Percentiles rank a stretch among this genome's conserved stretches.
Evolutionary conservation across 1,140 invertebrate genomes (phyloP).

Genomic region (Sycophila sp.): DNA sequence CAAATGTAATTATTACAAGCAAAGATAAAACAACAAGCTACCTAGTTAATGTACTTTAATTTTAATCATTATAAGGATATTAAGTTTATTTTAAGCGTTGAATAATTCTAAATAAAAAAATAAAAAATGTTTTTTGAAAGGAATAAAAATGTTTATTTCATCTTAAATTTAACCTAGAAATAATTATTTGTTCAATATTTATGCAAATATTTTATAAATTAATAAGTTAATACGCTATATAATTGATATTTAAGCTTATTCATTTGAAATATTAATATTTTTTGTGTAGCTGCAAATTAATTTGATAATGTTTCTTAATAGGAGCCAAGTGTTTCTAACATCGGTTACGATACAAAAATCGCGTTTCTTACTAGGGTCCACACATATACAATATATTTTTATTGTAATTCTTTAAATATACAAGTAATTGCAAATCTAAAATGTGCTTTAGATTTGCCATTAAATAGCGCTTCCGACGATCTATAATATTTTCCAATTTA

Average conservation of each 20-base stretch:
- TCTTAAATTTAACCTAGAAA: neutral
- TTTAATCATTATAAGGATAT: neutral
- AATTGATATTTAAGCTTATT: neutral
- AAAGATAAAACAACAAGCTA: neutral
- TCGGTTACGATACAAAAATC: neutral
- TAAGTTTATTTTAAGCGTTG: too few relatives aligned
- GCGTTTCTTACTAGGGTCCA: neutral
- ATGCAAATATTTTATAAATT: neutral
- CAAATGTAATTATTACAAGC: neutral
- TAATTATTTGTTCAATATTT: neutral
- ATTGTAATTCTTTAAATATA: neutral
- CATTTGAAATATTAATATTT: neutral
- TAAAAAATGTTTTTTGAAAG: neutral
- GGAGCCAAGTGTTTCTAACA: neutral
- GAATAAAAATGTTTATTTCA: neutral
- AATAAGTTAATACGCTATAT: neutral
- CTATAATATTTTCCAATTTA: too few relatives aligned
- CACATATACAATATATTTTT: neutral
- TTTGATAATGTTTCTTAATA: neutral
- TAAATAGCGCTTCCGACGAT: neutral
- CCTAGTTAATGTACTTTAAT: neutral
- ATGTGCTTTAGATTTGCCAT: neutral
- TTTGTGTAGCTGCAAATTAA: neutral
- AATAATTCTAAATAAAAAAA: neutral
- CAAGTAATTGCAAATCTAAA: neutral